Base-by-base conservation (phyloP, 2,113 vertebrate genomes). In the Cyprinus carpio region DNA sequence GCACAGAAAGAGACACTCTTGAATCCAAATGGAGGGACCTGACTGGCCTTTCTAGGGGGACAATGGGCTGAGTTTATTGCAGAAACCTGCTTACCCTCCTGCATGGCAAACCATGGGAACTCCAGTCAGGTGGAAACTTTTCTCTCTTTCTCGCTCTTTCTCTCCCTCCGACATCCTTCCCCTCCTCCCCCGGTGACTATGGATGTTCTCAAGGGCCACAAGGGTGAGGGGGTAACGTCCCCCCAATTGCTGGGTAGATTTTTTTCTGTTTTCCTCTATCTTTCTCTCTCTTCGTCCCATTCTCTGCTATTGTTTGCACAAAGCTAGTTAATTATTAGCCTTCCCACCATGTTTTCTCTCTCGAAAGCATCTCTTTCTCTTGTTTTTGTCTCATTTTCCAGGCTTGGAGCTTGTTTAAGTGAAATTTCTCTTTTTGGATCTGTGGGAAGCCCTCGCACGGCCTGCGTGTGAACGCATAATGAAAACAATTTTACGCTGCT, bases 51-150 rank as follows among this genome's bases (percentile, higher is more conserved):
- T 99, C 97, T 97, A 93, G 96, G 93, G 92, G 96, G 96, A 99
- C 98, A 99, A 99, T 97, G 85, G 96, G 95, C 92, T 93, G 96
- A 98, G 98, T 99, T 99, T 99, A 99, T 99, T 98, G 97, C 98
- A 96, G 96, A 97, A 96, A 98, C 98, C 98, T 99, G 97, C 97
- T 99, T 99, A 97, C 96, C 94, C 96, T 95, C 95, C 93, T 96
- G 96, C 96, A 96, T 93, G 18, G 92, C 92, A 96, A 97, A 97
- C 98, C 98, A 99, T 99, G 98, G 98, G 97, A 99, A 99, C 97
- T 97, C 93, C 97, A 98, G 96, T 99, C 96, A 96, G 98, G 97
- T 98, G 98, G 98, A 99, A 99, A 98, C 96, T 96, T 95, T 95
- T 96, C 95, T 95, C 92, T 94, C 94, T 94, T 90, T 93, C 89